phyloP scores from a whole-genome alignment of 2,797 vertebrate species.

The Anabas testudineus region DNA sequence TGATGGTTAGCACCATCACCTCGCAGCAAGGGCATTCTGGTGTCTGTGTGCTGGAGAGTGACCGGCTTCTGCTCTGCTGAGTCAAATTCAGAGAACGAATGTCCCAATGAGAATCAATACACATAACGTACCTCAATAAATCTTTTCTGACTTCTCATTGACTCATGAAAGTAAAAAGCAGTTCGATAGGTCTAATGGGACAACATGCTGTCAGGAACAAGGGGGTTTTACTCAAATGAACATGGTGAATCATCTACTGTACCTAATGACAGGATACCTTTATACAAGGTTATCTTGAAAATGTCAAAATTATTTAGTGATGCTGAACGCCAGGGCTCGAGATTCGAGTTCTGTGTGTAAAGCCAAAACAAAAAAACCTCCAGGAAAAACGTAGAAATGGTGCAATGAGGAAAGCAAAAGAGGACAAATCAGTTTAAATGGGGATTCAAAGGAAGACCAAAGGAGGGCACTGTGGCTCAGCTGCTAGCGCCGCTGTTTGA shows the following conservation, averaged over 20 bases:
- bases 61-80: slow-evolving; percentile 7
- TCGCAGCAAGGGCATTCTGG: slow-evolving; percentile 30
- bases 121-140: neutral
- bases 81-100: neutral
- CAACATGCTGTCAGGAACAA: neutral
- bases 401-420: neutral
- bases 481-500: neutral
- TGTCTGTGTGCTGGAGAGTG: slow-evolving; percentile 1
- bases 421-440: neutral
- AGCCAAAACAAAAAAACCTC: neutral
- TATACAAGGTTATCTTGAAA: slow-evolving; percentile 11
- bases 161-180: slow-evolving; percentile 4
- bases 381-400: neutral
- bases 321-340: neutral
- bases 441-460: slow-evolving; percentile 33
- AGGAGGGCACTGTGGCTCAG: slow-evolving; percentile 58
- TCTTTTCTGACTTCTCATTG: neutral
- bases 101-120: slow-evolving; percentile 4
- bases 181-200: neutral
- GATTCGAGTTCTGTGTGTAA: neutral
- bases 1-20: neutral
- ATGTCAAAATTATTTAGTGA: slow-evolving; percentile 14
- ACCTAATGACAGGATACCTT: slow-evolving; percentile 6
- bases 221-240: slow-evolving; percentile 13
- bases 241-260: neutral